Evolutionary conservation across 2,888 invertebrate genomes (phyloP), one percentile per base, ranked within the genome.

Genomic region (Mesorhabditis sp.): DNA sequence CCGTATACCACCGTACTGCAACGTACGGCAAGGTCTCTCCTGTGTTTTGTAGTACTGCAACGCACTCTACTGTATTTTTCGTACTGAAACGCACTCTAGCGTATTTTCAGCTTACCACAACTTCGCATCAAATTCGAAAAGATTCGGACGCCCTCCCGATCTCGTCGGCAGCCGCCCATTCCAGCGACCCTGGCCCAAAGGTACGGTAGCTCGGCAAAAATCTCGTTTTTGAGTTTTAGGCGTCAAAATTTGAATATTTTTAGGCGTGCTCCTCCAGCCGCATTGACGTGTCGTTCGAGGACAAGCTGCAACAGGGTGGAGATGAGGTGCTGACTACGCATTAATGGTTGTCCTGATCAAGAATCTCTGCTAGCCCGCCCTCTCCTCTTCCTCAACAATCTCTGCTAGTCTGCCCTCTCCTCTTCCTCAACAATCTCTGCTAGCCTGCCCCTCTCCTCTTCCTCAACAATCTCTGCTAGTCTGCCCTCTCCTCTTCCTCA

Each of bases 101-200:
- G 28, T 28, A 28, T 28, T 13, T n/a, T n/a, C n/a, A 50, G 58
- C 58, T 50, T 13, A 50, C 58, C 58, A 50, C 58, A 50, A 50
- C 58, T 13, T 50, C 58, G 2, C 58, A 50, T n/a, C 58, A 50
- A 50, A 50, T 50, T 13, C 7, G 58, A 50, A 50, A n/a, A 50
- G 58, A 50, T 50, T 50, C 58, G 10, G 58, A 50, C n/a, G 68
- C 71, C 4, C 69, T 67, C 28, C 69, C 71, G 4, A 43, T 70
- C 4, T 41, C 62, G 5, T 70, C 71, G 62, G 67, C 68, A 43
- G 58, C 44, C 10, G 76, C 71, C 4, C 74, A 75, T 90, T 28
- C 90, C 43, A 74, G 78, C 58, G 78, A 81, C 75, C 76, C 80
- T 2, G 78, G 83, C 41, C 78, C 81, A 63, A 79, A 78, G 88